Percentiles rank a stretch among this genome's conserved stretches.
Evolutionary conservation across 1,140 invertebrate species (phyloP).

Genomic region (Rhyacophila brunnea): DNA sequence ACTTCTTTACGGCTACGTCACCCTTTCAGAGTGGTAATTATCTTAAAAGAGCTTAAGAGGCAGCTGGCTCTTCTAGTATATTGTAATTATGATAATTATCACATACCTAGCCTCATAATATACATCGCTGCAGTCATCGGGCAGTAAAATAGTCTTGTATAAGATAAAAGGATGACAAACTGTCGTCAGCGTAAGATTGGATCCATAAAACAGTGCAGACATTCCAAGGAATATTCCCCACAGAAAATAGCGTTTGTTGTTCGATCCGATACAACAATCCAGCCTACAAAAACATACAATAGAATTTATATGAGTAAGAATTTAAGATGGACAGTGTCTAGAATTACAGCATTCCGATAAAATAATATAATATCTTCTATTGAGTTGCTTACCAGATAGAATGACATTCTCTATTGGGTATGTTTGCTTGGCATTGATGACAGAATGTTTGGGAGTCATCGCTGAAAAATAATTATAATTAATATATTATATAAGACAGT

Average conservation of each 20-base stretch:
- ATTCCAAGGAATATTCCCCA: constrained; percentile 59
- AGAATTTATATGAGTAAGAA: too few species aligned
- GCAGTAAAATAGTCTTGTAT: constrained; percentile 62
- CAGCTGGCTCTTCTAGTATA: too few species aligned
- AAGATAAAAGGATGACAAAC: constrained; percentile 69
- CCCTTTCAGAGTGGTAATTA: too few species aligned
- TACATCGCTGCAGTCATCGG: constrained; percentile 70
- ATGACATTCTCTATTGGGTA: constrained; percentile 51
- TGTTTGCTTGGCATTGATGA: constrained; percentile 46
- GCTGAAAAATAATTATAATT: background rate
- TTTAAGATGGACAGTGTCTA: too few species aligned
- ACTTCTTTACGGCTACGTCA: too few species aligned
- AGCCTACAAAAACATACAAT: constrained; percentile 59
- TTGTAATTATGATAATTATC: too few species aligned
- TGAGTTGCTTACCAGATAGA: constrained; percentile 56
- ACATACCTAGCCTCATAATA: constrained; percentile 67
- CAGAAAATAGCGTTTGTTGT: constrained; percentile 63
- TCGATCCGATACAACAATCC: constrained; percentile 69
- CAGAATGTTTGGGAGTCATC: constrained; percentile 7
- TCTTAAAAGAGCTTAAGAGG: too few species aligned
- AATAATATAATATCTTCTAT: too few species aligned
- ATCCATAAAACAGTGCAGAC: constrained; percentile 62
- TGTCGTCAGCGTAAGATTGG: constrained; percentile 68
- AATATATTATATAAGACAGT: too few species aligned
- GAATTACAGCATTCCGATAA: too few species aligned